Evolutionary conservation across 2,888 invertebrate genomes (phyloP).

Genomic region (Andrena bucephala): DNA sequence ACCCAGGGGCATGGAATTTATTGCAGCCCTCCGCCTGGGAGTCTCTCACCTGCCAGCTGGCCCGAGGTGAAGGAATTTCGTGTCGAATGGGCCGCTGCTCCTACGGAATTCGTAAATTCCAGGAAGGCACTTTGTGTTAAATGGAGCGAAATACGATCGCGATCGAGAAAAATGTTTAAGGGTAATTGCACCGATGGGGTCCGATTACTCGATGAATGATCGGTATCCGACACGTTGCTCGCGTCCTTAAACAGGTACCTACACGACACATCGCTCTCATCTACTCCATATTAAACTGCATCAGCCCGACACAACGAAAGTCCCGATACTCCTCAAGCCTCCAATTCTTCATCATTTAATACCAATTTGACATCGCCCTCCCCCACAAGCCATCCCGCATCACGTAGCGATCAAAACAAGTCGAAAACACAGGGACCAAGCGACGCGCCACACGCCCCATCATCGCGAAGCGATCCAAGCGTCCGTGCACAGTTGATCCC

Average conservation of each 20-base stretch:
- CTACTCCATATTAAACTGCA: background rate
- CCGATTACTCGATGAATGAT: conserved; percentile 9
- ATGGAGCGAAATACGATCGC: conserved; percentile 35
- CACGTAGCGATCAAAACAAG: conserved; percentile 2
- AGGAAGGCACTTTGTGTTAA: conserved; percentile 26
- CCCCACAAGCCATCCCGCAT: background rate
- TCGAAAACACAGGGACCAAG: background rate
- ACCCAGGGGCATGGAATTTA: conserved; percentile 55
- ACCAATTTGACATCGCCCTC: background rate
- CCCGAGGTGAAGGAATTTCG: conserved; percentile 53
- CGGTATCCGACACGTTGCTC: background rate
- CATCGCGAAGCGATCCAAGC: background rate
- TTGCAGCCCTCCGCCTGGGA: conserved; percentile 56
- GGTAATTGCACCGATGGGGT: conserved; percentile 33
- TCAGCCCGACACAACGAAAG: background rate
- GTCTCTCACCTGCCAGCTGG: conserved; percentile 68
- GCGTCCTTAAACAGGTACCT: no score
- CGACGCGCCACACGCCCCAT: background rate
- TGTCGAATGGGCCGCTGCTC: conserved; percentile 23
- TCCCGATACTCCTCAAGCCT: background rate
- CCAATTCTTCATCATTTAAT: background rate
- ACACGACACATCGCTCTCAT: no score
- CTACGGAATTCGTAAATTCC: conserved; percentile 44
- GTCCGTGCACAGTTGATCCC: background rate
- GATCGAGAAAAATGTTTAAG: background rate